Base-by-base conservation (phyloP, 23 tunicate genomes). In the Styela plicata region DNA sequence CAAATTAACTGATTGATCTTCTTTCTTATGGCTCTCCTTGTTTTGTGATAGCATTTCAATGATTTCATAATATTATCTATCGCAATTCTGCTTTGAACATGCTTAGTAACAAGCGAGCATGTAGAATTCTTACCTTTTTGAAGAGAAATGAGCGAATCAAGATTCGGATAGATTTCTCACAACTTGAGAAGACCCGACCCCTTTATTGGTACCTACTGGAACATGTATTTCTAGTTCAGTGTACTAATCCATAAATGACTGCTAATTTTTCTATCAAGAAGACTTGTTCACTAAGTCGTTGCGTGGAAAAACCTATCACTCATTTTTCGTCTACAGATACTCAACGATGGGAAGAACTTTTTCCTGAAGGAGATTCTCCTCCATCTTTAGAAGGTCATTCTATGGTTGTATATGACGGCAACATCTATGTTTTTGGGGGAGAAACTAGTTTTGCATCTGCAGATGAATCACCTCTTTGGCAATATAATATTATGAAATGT, bases 311-410 rank as follows among this genome's bases (percentile, higher is more conserved):
- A 31, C 17, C 52, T 18, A 18, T 74, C n/a, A 34, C 52, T 34
- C 17, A 21, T 21, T 74, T 74, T 19, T 31, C 52, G 0, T 74
- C 33, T 1, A 74, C 79, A 74, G 79, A 74, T 16, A 31, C 52
- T 0, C 23, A 31, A 21, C 53, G n/a, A 44, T 92, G 97, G 97
- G 27, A 44, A 3, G 69, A 74, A 29, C 37, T 92, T 27, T 25
- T 74, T 25, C 35, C 84, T 31, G 63, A 37, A 2, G 88, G 79
- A 31, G 79, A 64, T 25, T 63, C 33, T 2, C 97, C 97, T 1
- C 85, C 92, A 29, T 52, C 88, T 26, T 73, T 92, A 37, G 92
- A 92, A 92, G 97, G 97, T 7, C 97, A 92, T 57, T 68, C 97
- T 0, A 65, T 92, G 37, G 68, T 92, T 1, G 79, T 31, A 1